Percentiles rank a stretch among this genome's conserved stretches.
These are phyloP conservation scores for Caloenas nicobarica DNA, from an alignment of 2,113 vertebrate genomes.

Conservation along the genomic window DNA sequence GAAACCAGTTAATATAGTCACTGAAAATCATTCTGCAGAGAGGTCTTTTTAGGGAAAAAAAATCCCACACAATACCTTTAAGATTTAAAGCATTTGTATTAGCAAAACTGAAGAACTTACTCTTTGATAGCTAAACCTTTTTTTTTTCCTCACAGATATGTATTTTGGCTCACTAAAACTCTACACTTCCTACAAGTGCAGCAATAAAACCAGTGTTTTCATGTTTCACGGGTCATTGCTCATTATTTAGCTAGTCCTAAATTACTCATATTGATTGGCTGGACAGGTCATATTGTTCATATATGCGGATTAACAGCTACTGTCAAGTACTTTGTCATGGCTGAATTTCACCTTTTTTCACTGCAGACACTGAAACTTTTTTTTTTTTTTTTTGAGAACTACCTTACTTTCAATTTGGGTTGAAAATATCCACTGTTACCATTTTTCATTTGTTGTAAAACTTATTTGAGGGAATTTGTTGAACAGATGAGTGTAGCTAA, in stretches of 20 bases:
- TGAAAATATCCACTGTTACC: neutral
- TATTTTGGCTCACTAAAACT: neutral
- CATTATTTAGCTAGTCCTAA: neutral
- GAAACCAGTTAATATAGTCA: neutral
- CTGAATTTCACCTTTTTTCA: neutral
- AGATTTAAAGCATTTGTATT: neutral
- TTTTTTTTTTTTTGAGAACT: neutral
- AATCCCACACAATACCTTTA: neutral
- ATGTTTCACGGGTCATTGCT: neutral
- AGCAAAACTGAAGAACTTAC: neutral
- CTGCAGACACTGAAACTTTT: neutral
- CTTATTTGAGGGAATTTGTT: neutral
- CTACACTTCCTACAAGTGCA: neutral
- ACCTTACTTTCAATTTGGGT: neutral
- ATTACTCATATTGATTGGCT: neutral
- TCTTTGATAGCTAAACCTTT: neutral
- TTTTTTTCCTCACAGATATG: neutral
- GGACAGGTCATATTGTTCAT: neutral
- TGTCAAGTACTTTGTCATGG: neutral
- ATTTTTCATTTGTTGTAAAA: neutral
- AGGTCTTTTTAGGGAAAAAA: neutral
- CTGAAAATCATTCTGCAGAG: neutral
- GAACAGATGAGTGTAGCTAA: neutral
- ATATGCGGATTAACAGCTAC: neutral
- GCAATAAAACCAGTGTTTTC: neutral